phyloP scores from a whole-genome alignment of 2,797 vertebrate genomes.

The Geotrypetes seraphini region DNA sequence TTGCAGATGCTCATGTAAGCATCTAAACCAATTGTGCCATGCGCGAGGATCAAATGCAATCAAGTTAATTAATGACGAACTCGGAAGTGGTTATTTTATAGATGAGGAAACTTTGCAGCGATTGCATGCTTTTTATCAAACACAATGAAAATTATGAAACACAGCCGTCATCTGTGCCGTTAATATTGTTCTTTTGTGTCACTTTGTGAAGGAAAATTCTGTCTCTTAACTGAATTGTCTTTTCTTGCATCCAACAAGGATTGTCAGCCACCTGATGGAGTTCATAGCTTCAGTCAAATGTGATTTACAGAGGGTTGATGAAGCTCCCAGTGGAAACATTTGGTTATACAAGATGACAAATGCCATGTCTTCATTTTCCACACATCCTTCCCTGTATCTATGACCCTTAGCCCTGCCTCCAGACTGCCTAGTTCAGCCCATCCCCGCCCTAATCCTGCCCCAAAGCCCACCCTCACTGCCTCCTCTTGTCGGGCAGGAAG shows the following conservation, averaged over 20 bases:
- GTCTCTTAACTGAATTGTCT: not conserved
- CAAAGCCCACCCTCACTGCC: no score
- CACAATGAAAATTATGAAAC: not conserved
- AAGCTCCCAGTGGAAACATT: not conserved
- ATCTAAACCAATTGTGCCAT: not conserved
- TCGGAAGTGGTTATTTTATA: conserved; percentile 3
- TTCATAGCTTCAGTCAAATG: not conserved
- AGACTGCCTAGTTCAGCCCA: no score
- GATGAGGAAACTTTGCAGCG: conserved; percentile 1
- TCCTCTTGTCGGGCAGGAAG: no score
- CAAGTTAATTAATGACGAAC: conserved; percentile 15
- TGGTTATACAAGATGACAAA: not conserved
- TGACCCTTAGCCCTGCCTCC: no score
- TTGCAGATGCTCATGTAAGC: conserved; percentile 13
- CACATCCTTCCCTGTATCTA: no score
- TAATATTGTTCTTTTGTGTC: not conserved
- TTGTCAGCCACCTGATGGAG: not conserved
- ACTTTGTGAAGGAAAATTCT: not conserved
- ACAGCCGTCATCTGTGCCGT: not conserved
- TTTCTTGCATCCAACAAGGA: not conserved
- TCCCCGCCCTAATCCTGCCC: no score
- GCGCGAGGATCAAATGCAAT: not conserved
- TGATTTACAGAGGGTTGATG: not conserved
- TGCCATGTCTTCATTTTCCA: no score
- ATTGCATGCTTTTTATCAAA: not conserved